Evolutionary conservation across 2,797 vertebrate species (phyloP), one percentile per base, ranked within the genome.

Genomic region (Eupleurogrammus muticus): DNA sequence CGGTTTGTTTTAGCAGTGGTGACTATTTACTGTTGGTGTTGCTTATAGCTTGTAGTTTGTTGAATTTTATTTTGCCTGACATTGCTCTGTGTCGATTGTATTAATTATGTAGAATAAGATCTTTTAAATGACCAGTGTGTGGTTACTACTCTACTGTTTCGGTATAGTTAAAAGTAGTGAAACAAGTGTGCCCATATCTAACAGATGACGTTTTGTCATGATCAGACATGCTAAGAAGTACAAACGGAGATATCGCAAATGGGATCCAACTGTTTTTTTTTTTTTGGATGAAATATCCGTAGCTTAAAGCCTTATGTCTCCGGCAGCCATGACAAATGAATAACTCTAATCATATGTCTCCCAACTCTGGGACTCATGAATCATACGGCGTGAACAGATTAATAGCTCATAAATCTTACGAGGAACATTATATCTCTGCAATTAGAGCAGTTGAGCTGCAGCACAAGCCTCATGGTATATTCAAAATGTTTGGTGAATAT

Each of bases 401-500:
- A 92, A 90, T 90, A 90, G 84, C 84, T 89, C 90, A 91, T 92
- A 88, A 90, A 92, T 92, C 89, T 90, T 79, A 73, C 9, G 68
- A 86, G 75, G 84, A 88, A 92, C 89, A 87, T 89, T 91, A 89
- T 87, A 90, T 89, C 81, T 84, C 51, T 68, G 84, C 91, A 91
- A 92, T 93, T 92, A 90, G 77, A 87, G 84, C 79, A 40, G 79
- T 84, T 65, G 55, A 20, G 81, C 87, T 62, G 78, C 75, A 72
- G 87, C 75, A 66, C 80, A 63, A 86, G 86, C 87, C 80, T 93
- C 92, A 90, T 92, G 90, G 88, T 91, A 90, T 90, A 93, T 92
- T 92, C 89, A 92, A 84, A 87, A 85, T 92, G 89, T 92, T 93
- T 93, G 77, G 85, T 79, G 90, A 92, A 87, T 90, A 85, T 85